A percentile compares a stretch with the other conserved stretches of the same genome.
Conservation (phyloP, 2,113 vertebrate genomes). For the Notechis scutatus region DNA sequence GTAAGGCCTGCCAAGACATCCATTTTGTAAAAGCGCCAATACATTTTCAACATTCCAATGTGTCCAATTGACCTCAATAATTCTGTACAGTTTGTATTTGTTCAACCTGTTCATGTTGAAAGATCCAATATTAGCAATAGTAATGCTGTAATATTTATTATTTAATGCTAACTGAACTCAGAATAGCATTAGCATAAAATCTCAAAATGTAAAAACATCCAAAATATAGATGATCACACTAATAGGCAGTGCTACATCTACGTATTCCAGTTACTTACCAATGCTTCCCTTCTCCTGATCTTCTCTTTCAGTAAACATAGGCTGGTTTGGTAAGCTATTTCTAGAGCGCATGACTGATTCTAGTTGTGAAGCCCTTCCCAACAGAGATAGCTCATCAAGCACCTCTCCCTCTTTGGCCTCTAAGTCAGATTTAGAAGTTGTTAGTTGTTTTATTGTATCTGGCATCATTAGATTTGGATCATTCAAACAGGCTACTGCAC, state of each 20-base stretch:
- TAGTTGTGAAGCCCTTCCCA: constrained; percentile 95
- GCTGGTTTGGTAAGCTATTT: constrained; percentile 94
- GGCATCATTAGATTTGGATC: constrained; percentile 86
- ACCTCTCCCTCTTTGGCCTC: constrained; percentile 99
- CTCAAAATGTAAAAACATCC: background rate
- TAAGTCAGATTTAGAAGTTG: constrained; percentile 97
- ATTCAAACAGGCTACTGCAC: constrained; percentile 93
- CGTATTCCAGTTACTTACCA: constrained; percentile 74
- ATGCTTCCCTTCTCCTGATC: constrained; percentile 79
- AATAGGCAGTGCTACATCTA: background rate
- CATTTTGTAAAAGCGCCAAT: background rate
- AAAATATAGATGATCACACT: background rate
- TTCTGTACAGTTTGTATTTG: background rate
- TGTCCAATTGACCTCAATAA: background rate
- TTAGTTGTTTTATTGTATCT: constrained; percentile 83
- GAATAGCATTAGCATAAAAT: background rate
- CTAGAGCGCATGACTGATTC: constrained; percentile 97
- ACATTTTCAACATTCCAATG: background rate
- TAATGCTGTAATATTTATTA: background rate
- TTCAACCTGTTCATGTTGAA: background rate
- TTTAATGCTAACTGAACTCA: background rate
- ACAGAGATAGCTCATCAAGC: constrained; percentile 90
- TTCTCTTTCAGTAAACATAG: constrained; percentile 83
- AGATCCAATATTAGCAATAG: background rate
- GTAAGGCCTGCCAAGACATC: background rate